Conservation (phyloP, 2,113 vertebrate genomes). For the Orcinus orca region DNA sequence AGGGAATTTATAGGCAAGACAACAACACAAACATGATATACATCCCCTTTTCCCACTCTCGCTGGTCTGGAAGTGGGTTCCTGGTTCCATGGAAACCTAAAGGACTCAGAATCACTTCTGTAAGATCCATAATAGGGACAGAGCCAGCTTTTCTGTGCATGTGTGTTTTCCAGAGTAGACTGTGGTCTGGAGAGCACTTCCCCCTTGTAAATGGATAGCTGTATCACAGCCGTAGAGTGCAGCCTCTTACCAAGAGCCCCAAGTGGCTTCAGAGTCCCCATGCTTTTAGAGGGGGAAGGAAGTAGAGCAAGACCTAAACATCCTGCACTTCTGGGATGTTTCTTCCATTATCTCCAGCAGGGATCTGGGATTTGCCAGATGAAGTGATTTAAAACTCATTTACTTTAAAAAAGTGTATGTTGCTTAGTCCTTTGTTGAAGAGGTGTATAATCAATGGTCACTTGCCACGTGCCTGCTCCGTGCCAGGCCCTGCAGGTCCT, state of each 20-base stretch:
- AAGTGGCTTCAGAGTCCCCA: neutral
- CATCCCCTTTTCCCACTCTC: neutral
- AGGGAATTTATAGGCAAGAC: neutral
- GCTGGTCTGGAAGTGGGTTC: neutral
- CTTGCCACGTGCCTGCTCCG: neutral
- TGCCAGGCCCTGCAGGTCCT: neutral
- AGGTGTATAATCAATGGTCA: neutral
- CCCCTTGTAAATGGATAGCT: neutral
- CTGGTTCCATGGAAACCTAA: neutral
- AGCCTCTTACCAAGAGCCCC: neutral
- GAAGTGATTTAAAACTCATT: neutral
- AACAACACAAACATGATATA: neutral
- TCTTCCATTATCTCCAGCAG: neutral
- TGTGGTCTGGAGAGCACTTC: neutral
- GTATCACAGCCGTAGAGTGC: rapidly evolving
- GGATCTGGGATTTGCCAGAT: neutral
- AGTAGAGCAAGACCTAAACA: neutral
- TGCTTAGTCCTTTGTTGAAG: neutral
- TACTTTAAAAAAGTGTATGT: neutral
- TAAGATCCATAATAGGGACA: neutral
- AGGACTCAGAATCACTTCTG: neutral
- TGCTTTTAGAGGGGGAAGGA: neutral
- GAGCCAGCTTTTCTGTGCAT: neutral
- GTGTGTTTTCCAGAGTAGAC: neutral
- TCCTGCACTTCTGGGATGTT: neutral